Conservation (phyloP, 2,113 vertebrate species). For the Dascyllus trimaculatus region DNA sequence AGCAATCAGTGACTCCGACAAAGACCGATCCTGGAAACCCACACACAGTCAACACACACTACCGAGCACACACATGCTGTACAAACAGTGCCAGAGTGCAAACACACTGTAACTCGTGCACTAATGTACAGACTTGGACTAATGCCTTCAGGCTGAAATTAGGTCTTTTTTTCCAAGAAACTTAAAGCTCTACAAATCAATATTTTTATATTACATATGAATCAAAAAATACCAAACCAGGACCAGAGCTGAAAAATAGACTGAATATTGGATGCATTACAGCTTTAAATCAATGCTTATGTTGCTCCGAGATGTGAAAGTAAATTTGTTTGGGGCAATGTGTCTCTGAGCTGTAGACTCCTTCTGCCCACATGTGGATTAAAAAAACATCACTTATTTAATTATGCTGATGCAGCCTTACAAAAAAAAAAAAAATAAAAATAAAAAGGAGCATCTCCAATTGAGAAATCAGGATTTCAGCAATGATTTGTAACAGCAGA, state of each 20-base stretch:
- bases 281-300: background rate
- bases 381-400: background rate
- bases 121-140: background rate
- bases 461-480: background rate
- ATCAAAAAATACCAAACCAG: too few relatives aligned
- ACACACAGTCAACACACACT: slow-evolving; percentile 11
- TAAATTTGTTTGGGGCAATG: background rate
- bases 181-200: background rate
- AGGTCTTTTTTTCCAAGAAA: background rate
- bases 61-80: slow-evolving; percentile 19
- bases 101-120: background rate
- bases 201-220: background rate
- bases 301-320: background rate
- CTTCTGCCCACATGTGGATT: background rate
- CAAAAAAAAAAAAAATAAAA: background rate
- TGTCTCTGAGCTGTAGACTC: slow-evolving; percentile 2
- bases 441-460: background rate
- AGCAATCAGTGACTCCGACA: slow-evolving; percentile 59
- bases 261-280: background rate
- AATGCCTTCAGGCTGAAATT: background rate
- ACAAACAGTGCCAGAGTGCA: background rate
- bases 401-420: background rate
- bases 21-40: slow-evolving; percentile 17
- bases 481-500: background rate
- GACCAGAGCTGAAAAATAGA: background rate